These are phyloP conservation scores for Leptoteleia sp. DNA, from an alignment of 1,140 invertebrate genomes.

Conservation along the genomic window DNA sequence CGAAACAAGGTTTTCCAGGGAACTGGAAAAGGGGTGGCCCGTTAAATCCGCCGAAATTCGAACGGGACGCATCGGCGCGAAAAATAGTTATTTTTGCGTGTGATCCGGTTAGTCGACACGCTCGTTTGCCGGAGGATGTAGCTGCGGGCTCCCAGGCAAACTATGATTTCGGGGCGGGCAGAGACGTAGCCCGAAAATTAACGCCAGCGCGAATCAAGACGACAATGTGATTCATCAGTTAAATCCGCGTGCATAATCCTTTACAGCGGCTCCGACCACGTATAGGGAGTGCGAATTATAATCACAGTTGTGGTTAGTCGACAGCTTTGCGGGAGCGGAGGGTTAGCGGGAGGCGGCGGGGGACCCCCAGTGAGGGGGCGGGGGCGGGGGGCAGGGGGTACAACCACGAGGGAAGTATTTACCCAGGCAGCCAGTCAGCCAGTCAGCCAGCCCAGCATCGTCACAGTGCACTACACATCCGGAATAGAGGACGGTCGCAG, in stretches of 20 bases:
- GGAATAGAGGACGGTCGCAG: conserved; percentile 71
- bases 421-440: conserved; percentile 72
- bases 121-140: conserved; percentile 52
- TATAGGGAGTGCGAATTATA: conserved; percentile 79
- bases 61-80: conserved; percentile 13
- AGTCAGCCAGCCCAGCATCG: conserved; percentile 69
- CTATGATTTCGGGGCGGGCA: conserved; percentile 45
- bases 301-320: conserved; percentile 81
- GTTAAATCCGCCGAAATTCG: conserved; percentile 7
- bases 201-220: conserved; percentile 81
- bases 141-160: conserved; percentile 58
- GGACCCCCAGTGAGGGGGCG: too few relatives aligned
- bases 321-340: conserved; percentile 51
- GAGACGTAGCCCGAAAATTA: conserved; percentile 78
- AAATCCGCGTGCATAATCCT: conserved; percentile 82
- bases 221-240: conserved; percentile 83
- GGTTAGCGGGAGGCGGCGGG: conserved; percentile 53
- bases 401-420: conserved; percentile 79
- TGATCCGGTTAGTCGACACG: conserved; percentile 58
- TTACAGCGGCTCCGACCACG: conserved; percentile 73
- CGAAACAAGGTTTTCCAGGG: conserved; percentile 1
- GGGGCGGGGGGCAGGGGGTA: too few relatives aligned
- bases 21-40: conserved; percentile 22
- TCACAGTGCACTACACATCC: conserved; percentile 69
- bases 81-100: conserved; percentile 62